A percentile compares a stretch with the other conserved stretches of the same genome.
Conservation (phyloP, 1,140 invertebrate genomes). For the Lepidotrigona ventralis region DNA sequence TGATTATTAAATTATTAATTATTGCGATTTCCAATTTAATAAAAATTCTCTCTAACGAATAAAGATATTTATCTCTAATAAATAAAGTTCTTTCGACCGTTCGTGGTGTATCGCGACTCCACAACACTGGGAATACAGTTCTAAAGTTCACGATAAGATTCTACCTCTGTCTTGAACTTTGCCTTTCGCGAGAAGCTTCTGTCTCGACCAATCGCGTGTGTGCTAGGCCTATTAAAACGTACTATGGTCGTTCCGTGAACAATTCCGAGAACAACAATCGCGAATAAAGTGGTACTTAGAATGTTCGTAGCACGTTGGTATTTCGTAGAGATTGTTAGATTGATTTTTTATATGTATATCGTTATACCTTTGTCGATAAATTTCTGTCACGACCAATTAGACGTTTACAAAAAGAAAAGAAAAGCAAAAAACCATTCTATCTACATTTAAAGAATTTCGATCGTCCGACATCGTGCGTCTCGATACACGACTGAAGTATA, state of each 20-base stretch:
- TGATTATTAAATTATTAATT: too few relatives aligned
- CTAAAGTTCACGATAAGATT: background rate
- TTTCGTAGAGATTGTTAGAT: conserved; percentile 11
- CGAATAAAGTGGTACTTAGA: background rate
- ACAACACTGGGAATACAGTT: background rate
- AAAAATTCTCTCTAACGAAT: background rate
- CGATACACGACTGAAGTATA: background rate
- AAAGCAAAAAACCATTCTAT: background rate
- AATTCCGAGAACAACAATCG: background rate
- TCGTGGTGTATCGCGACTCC: background rate
- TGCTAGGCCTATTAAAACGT: conserved; percentile 28
- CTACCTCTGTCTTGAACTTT: conserved; percentile 14
- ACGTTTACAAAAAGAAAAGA: conserved; percentile 1
- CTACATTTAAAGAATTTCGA: background rate
- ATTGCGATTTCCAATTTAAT: too few relatives aligned
- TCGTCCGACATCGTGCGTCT: background rate
- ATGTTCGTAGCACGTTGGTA: conserved; percentile 17
- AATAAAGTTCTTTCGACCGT: background rate
- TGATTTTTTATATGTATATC: conserved; percentile 29
- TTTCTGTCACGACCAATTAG: conserved; percentile 43
- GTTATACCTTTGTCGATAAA: conserved; percentile 21
- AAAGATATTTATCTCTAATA: background rate
- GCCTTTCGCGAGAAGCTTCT: background rate
- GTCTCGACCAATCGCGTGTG: conserved; percentile 12
- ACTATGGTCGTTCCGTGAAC: conserved; percentile 7